Evolutionary conservation across 2,888 invertebrate species (phyloP), one percentile per base, ranked within the genome.

Genomic region (Drosophila birchii): DNA sequence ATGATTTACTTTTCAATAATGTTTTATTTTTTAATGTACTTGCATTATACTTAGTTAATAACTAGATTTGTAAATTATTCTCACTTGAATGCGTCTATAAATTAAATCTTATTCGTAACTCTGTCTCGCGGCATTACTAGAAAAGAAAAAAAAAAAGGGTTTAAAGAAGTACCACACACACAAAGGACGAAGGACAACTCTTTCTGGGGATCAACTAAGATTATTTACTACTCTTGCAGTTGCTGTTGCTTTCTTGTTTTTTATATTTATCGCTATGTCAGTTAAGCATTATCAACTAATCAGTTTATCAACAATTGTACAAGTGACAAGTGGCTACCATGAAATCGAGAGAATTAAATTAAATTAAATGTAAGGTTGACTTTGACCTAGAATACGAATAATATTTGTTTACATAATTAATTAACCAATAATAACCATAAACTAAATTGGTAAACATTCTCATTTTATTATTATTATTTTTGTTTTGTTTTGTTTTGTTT

Each of bases 21-120:
- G 73, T 81, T 85, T 79, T 79, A 79, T 79, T 79, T 45, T 45
- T 76, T 79, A 71, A 88, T 84, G 78, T 90, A 86, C 64, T 87
- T 82, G 79, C 75, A 68, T 79, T 73, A 87, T 82, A 80, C 79
- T 81, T 80, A 79, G 58, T 78, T 79, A 72, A 78, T 75, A 83
- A 81, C 88, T 79, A 81, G 74, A 69, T 76, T 84, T 84, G 88
- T 84, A 84, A 88, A 84, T 88, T 84, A 88, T 79, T 81, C 79
- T 81, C 79, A 84, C 66, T 88, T 85, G 67, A 86, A 88, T 86
- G 78, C 78, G 75, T 88, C 89, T 86, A 88, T 85, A 85, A 88
- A 88, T 88, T 85, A 88, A 81, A 73, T 74, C 79, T 84, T 84
- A 83, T 63, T 73, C 51, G 43, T 84, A 67, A 86, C 88, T 88